Evolutionary conservation across 2,888 invertebrate species (phyloP).

Genomic region (Melieria picta): DNA sequence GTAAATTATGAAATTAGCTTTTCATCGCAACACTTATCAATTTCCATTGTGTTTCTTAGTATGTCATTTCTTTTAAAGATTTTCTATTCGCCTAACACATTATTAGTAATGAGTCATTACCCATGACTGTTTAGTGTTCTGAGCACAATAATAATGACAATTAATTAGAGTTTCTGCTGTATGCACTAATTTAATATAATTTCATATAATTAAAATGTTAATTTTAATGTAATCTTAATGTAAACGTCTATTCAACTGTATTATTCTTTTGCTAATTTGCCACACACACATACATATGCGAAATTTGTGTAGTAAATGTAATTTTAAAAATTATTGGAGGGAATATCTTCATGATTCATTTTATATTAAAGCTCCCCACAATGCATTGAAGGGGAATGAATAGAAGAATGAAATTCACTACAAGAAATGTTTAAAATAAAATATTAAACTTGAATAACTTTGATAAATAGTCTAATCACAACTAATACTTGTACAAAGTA

Average conservation of each 20-base stretch:
- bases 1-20: no score
- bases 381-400: background rate
- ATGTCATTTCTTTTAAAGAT: no score
- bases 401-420: background rate
- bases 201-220: constrained; percentile 21
- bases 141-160: background rate
- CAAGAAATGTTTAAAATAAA: background rate
- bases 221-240: no score
- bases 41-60: no score
- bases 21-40: no score
- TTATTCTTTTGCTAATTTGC: constrained; percentile 37
- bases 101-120: background rate
- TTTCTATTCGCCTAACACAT: background rate
- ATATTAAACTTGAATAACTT: background rate
- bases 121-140: background rate
- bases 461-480: background rate
- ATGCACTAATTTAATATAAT: background rate
- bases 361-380: constrained; percentile 22
- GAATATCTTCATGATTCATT: constrained; percentile 49
- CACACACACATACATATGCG: constrained; percentile 36
- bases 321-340: constrained; percentile 64
- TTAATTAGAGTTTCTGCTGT: background rate
- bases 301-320: constrained; percentile 43
- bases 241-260: background rate
- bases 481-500: no score